phyloP scores from a whole-genome alignment of 2,797 vertebrate genomes.

The Xenopus petersii region DNA sequence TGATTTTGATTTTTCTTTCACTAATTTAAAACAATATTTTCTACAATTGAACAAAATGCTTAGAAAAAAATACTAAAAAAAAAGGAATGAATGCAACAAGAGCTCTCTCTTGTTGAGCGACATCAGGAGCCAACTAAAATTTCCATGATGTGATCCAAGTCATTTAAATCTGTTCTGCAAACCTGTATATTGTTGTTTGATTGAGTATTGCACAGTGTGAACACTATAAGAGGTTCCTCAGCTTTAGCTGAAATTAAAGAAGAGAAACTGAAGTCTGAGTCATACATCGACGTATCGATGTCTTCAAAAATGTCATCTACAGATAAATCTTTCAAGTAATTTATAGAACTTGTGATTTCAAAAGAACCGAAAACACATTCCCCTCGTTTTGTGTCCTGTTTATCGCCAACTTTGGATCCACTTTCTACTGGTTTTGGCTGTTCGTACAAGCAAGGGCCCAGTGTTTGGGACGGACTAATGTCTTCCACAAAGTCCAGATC shows the following conservation, averaged over 20 bases:
- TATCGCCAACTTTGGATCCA: constrained; percentile 55
- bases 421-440: constrained; percentile 60
- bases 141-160: constrained; percentile 87
- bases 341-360: constrained; percentile 75
- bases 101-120: neutral
- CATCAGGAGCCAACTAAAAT: constrained; percentile 80
- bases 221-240: constrained; percentile 71
- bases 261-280: constrained; percentile 74
- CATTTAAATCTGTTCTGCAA: constrained; percentile 77
- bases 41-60: constrained; percentile 12
- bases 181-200: constrained; percentile 69
- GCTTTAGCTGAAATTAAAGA: constrained; percentile 60
- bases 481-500: constrained; percentile 69
- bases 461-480: constrained; percentile 62
- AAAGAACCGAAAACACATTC: constrained; percentile 69
- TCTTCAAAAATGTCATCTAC: constrained; percentile 86
- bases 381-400: constrained; percentile 59
- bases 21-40: constrained; percentile 46
- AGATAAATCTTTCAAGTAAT: constrained; percentile 80
- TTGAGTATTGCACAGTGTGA: constrained; percentile 63
- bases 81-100: neutral
- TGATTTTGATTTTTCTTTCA: neutral
- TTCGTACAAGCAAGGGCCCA: constrained; percentile 63
- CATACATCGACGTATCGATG: constrained; percentile 86
- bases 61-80: too few relatives aligned